Evolutionary conservation across 2,113 vertebrate species (phyloP).

Genomic region (Ginglymostoma cirratum): DNA sequence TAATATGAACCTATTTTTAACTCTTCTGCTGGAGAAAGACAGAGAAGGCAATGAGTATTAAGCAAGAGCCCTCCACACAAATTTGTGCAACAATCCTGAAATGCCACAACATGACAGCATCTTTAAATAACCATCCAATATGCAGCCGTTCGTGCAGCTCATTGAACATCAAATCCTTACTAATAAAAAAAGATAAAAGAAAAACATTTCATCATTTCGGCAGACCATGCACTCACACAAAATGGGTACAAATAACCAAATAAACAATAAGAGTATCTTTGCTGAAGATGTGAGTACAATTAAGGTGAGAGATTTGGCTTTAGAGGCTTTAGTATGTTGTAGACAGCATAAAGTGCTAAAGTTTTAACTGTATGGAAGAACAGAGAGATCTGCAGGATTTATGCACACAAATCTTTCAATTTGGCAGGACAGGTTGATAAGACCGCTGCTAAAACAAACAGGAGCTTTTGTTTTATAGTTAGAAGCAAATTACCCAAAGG

Average conservation of each 20-base stretch:
- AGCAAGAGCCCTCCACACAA: not conserved
- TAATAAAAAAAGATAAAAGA: not conserved
- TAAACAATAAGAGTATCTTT: not conserved
- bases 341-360: not conserved
- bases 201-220: not conserved
- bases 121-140: not conserved
- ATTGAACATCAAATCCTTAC: not conserved
- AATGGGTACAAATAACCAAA: not conserved
- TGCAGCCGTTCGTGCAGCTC: not conserved
- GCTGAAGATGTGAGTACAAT: not conserved
- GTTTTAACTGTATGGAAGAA: not conserved
- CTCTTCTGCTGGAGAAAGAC: not conserved
- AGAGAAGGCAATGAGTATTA: not conserved
- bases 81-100: not conserved
- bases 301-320: not conserved
- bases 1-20: not conserved
- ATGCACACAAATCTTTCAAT: not conserved
- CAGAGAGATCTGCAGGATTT: not conserved
- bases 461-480: not conserved
- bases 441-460: not conserved
- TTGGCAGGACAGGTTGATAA: not conserved
- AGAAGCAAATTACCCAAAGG: not conserved
- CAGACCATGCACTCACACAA: not conserved
- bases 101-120: not conserved
- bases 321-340: not conserved